Percentiles rank a stretch among this genome's conserved stretches.
Evolutionary conservation across 37 sponge, comb jelly and placozoan genomes (phyloP).

Genomic region (Hexactinellida sp.): DNA sequence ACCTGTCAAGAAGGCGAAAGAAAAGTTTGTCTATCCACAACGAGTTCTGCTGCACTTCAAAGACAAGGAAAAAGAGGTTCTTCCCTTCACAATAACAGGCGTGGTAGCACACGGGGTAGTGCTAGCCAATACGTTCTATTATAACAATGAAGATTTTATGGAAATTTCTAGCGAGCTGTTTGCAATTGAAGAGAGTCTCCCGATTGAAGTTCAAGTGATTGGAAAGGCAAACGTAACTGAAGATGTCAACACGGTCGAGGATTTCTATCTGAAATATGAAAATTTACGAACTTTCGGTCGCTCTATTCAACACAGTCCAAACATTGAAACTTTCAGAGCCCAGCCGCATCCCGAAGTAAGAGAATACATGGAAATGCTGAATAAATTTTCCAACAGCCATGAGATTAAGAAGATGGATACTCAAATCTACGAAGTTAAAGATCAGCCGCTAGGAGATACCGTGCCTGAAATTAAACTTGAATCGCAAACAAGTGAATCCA

Average conservation of each 20-base stretch:
- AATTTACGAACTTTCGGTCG: not conserved
- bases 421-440: not conserved
- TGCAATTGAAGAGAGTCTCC: constrained; percentile 7
- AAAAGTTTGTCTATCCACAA: not conserved
- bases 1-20: not conserved
- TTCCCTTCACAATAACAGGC: not conserved
- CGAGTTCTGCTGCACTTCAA: constrained; percentile 14
- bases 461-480: not conserved
- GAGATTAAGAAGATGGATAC: not conserved
- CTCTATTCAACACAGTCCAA: not conserved
- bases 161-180: not conserved
- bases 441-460: not conserved
- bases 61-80: not conserved
- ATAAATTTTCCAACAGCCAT: not conserved
- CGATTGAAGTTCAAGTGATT: not conserved
- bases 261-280: not conserved
- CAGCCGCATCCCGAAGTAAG: constrained; percentile 7
- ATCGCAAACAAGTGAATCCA: not conserved
- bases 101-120: not conserved
- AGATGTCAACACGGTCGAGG: not conserved
- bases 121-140: not conserved
- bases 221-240: not conserved
- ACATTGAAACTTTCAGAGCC: not conserved
- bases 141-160: constrained; percentile 3
- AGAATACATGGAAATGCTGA: not conserved